These are phyloP conservation scores for Drosophila saltans DNA, from an alignment of 1,140 invertebrate species.

Conservation along the genomic window DNA sequence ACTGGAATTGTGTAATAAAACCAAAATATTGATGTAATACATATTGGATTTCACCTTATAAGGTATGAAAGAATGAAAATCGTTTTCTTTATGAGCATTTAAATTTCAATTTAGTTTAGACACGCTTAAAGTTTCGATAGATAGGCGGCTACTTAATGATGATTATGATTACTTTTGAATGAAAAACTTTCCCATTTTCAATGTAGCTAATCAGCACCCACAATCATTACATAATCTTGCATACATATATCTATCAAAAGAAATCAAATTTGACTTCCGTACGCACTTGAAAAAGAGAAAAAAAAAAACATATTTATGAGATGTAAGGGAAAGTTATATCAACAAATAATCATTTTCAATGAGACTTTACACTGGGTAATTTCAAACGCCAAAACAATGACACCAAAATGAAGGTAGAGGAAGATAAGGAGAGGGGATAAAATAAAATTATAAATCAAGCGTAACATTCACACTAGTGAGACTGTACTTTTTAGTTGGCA, in stretches of 20 bases:
- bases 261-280: constrained; percentile 57
- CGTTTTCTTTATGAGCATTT: constrained; percentile 44
- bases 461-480: constrained; percentile 53
- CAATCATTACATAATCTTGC: constrained; percentile 62
- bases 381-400: constrained; percentile 72
- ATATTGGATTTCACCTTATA: constrained; percentile 42
- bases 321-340: constrained; percentile 16
- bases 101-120: constrained; percentile 59
- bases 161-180: constrained; percentile 35
- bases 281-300: constrained; percentile 48
- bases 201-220: constrained; percentile 57
- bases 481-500: constrained; percentile 6
- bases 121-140: constrained; percentile 10
- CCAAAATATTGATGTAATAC: neutral
- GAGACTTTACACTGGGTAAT: constrained; percentile 56
- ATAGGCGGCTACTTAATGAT: constrained; percentile 36
- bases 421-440: neutral
- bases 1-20: neutral
- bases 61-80: constrained; percentile 41
- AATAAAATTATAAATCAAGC: constrained; percentile 55
- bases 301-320: constrained; percentile 58
- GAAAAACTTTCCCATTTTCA: constrained; percentile 55
- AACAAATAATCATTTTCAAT: constrained; percentile 40
- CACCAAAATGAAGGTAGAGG: constrained; percentile 53
- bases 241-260: constrained; percentile 34